Base-by-base conservation (phyloP, 2,797 vertebrate species). In the Danio choprae region DNA sequence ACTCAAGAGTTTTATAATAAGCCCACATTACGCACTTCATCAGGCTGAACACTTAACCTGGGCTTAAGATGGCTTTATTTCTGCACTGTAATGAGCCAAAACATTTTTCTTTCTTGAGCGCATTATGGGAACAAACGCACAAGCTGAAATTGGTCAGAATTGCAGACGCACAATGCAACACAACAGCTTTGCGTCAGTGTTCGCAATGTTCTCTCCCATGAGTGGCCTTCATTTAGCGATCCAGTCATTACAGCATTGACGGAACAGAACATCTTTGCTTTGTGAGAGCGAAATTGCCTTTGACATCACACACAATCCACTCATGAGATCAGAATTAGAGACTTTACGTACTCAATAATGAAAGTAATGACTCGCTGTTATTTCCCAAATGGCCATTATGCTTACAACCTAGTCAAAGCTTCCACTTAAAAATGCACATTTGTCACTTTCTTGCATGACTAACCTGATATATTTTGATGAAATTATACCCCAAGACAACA, bases 1-100 rank as follows among this genome's bases (percentile, higher is more conserved):
- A 18, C 48, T 55, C 77, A 18, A 79, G 58, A 64, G 58, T 72
- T 58, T 40, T 67, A 65, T 84, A 71, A 86, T 63, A 73, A 82
- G 48, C 55, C 60, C 59, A 62, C 10, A 68, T 64, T 56, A 80
- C 58, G 29, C 51, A 73, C 63, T 82, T 77, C 16, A 43, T 74
- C 74, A 9, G 63, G 62, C 78, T 71, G 36, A 79, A 63, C 56
- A 74, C 60, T 77, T 82, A 73, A 74, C 48, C 71, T 51, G 74
- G 64, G 64, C n/a, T 78, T 77, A 84, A 74, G 40, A 55, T 15
- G 60, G 56, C 55, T 69, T 60, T 81, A 69, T 63, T 63, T 72
- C 20, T 62, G 46, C 63, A 63, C 58, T 64, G 36, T 70, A 59
- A 81, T 58, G 76, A 64, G 16, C 40, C 20, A 69, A 72, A 77